These are phyloP conservation scores for Accipiter minullus DNA, from an alignment of 2,797 vertebrate species.

Conservation along the genomic window DNA sequence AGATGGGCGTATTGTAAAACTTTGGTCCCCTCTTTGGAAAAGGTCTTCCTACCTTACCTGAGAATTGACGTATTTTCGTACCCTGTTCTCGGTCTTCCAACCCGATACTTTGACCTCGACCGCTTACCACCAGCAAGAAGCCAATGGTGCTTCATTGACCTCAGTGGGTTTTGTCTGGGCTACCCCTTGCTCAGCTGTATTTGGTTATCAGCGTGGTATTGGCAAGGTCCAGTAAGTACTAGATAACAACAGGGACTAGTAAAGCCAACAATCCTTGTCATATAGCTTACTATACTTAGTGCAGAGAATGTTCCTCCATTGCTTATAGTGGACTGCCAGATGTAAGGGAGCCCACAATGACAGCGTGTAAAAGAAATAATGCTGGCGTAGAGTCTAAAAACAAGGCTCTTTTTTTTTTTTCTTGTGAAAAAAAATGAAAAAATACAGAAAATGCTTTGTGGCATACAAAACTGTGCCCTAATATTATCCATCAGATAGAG, in stretches of 20 bases:
- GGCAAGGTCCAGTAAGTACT: neutral
- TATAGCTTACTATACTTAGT: neutral
- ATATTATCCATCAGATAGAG: neutral
- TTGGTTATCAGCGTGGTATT: neutral
- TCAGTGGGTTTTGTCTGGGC: neutral
- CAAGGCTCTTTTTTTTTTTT: neutral
- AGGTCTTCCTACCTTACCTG: neutral
- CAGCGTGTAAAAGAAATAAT: neutral
- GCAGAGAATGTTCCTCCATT: neutral
- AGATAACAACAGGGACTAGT: neutral
- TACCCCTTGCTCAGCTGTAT: neutral
- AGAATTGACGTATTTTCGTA: neutral
- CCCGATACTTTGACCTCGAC: neutral
- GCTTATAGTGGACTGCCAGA: neutral
- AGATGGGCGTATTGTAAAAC: neutral
- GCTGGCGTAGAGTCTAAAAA: neutral
- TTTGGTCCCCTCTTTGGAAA: neutral
- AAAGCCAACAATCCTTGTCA: neutral
- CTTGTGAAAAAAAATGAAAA: neutral
- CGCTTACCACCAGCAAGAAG: neutral
- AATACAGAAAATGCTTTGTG: neutral
- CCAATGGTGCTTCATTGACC: neutral
- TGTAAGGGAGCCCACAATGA: neutral
- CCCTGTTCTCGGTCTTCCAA: neutral
- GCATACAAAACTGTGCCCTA: accelerated